A percentile compares a stretch with the other conserved stretches of the same genome.
Evolutionary conservation across 2,113 vertebrate genomes (phyloP).

Genomic region (Triplophysa dalaica): DNA sequence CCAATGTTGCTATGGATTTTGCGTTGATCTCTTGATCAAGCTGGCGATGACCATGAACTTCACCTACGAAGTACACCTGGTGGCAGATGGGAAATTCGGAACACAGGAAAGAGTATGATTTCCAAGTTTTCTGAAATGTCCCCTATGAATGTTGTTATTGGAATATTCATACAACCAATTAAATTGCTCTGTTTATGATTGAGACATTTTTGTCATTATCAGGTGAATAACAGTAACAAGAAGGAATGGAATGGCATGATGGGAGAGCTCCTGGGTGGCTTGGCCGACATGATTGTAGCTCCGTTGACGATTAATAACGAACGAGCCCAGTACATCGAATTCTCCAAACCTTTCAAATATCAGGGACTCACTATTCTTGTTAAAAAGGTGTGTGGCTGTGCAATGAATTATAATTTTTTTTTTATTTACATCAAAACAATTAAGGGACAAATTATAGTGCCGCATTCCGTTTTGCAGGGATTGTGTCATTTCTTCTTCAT

Average conservation of each 20-base stretch:
- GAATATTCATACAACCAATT: neutral
- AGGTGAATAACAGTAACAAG: constrained; percentile 99
- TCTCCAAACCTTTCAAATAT: constrained; percentile 98
- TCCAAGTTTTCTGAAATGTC: neutral
- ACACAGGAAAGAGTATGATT: constrained; percentile 91
- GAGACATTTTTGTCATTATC: constrained; percentile 31
- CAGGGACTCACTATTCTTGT: constrained; percentile 98
- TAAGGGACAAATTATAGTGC: too few relatives aligned
- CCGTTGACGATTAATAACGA: constrained; percentile 97
- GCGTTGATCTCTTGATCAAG: constrained; percentile 94
- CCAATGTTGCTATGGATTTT: constrained; percentile 96
- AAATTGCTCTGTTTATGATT: neutral
- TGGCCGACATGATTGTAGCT: constrained; percentile 96
- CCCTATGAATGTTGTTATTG: neutral
- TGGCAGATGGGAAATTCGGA: constrained; percentile 97
- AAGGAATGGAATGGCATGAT: constrained; percentile 99
- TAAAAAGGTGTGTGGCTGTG: constrained; percentile 83
- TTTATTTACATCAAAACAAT: too few relatives aligned
- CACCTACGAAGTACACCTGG: constrained; percentile 96
- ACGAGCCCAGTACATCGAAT: constrained; percentile 96
- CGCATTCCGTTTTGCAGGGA: too few relatives aligned
- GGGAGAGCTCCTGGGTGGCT: constrained; percentile 92
- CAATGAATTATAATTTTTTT: too few relatives aligned
- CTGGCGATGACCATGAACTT: constrained; percentile 96
- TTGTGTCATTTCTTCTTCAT: too few relatives aligned